These are phyloP conservation scores for Mus musculus DNA, from an alignment of 2,113 vertebrate species.

Conservation along the genomic window GRCm39 chr1:81846001-81846500, in stretches of 20 bases:
- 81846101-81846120: no score
- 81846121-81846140: not conserved
- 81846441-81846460: rapidly evolving
- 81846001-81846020: no score
- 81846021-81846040: no score
- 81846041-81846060: no score
- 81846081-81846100: no score
- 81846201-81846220: conserved; percentile 29
- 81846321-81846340: not conserved
- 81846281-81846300: not conserved
- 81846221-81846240: conserved; percentile 6
- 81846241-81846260: not conserved
- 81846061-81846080: no score
- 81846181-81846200: not conserved
- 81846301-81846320: not conserved
- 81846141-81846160: conserved; percentile 1
- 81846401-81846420: not conserved
- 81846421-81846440: not conserved
- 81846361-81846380: not conserved
- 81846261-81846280: not conserved
- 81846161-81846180: not conserved
- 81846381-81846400: not conserved
- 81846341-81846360: not conserved
- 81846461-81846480: not conserved
- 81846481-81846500: not conserved